These are phyloP conservation scores for Brachirus orientalis DNA, from an alignment of 2,113 vertebrate species.

Conservation along the genomic window DNA sequence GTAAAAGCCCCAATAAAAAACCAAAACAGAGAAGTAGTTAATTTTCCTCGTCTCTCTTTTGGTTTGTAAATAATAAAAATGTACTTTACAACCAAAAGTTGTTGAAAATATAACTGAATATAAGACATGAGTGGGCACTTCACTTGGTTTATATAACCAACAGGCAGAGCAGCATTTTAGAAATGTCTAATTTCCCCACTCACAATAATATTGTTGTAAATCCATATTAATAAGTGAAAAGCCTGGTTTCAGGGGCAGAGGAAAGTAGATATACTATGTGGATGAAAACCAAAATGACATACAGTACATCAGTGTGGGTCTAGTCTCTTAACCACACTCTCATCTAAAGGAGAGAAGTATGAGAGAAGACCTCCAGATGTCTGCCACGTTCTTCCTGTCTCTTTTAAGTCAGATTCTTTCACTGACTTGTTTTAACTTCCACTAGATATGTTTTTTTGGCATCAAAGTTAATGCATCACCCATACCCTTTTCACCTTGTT, in stretches of 20 bases:
- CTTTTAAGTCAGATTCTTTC: constrained; percentile 23
- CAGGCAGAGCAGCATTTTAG: not conserved
- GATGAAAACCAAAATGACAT: not conserved
- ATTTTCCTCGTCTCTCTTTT: not conserved
- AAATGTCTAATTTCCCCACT: constrained; percentile 1
- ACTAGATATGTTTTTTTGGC: constrained; percentile 2
- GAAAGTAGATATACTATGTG: not conserved
- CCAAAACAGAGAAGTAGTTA: not conserved
- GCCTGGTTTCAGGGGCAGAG: not conserved
- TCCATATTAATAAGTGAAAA: not conserved
- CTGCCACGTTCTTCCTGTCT: constrained; percentile 5
- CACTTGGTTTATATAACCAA: constrained; percentile 7
- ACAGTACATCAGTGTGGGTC: not conserved
- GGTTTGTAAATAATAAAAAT: not conserved
- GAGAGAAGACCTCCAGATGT: constrained; percentile 17
- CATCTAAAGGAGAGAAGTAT: constrained; percentile 29
- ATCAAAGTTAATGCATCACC: constrained; percentile 47
- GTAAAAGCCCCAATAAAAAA: not conserved
- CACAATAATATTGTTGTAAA: not conserved
- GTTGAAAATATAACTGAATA: not conserved
- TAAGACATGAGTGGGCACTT: not conserved
- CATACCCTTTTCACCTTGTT: constrained; percentile 16
- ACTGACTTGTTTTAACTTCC: constrained; percentile 29
- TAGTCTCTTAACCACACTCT: too few relatives aligned
- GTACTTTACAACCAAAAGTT: not conserved